Evolutionary conservation across 2,888 invertebrate species (phyloP).

Genomic region (Sinodicranocentrus sp.): DNA sequence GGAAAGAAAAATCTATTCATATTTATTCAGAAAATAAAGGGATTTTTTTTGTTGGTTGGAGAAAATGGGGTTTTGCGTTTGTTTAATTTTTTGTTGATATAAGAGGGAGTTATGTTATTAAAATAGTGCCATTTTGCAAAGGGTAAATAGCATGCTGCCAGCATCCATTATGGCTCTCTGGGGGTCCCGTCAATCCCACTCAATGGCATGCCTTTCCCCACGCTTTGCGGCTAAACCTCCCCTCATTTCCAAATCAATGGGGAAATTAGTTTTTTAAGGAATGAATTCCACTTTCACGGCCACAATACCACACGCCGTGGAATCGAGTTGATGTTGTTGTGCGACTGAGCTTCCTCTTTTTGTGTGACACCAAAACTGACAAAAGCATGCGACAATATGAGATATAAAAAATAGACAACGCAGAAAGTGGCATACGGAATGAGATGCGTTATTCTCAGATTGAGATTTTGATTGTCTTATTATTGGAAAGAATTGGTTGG

Average conservation of each 20-base stretch:
- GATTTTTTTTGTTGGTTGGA: not conserved
- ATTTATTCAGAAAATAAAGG: too few relatives aligned
- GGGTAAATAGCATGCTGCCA: slow-evolving; percentile 17
- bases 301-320: slow-evolving; percentile 24
- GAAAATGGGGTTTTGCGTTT: not conserved
- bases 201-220: not conserved
- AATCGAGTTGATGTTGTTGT: too few relatives aligned
- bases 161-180: slow-evolving; percentile 16
- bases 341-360: not conserved
- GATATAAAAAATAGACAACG: not conserved
- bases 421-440: too few relatives aligned
- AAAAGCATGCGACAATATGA: not conserved
- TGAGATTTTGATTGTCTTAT: slow-evolving; percentile 14
- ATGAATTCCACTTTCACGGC: slow-evolving; percentile 41
- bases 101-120: not conserved
- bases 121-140: slow-evolving; percentile 15
- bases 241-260: slow-evolving; percentile 56
- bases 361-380: not conserved
- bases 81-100: too few relatives aligned
- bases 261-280: slow-evolving; percentile 55
- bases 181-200: slow-evolving; percentile 35
- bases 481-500: not conserved
- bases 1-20: too few relatives aligned
- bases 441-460: too few relatives aligned
- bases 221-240: not conserved